A percentile compares a stretch with the other conserved stretches of the same genome.
phyloP scores from a whole-genome alignment of 1,140 invertebrate species.

The Bombus sylvicola region DNA sequence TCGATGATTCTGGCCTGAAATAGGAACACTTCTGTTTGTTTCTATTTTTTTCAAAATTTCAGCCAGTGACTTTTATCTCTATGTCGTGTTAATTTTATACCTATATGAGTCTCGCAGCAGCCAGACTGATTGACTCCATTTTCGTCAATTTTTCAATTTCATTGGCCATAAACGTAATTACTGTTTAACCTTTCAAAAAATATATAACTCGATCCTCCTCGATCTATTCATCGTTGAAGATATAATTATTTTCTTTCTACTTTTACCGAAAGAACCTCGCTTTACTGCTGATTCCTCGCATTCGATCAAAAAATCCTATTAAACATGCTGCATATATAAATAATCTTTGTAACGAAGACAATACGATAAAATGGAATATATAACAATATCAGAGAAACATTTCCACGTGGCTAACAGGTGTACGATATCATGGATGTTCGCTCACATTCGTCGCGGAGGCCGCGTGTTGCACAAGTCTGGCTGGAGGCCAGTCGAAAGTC shows the following conservation, averaged over 20 bases:
- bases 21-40: neutral
- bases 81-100: too few relatives aligned
- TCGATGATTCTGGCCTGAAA: neutral
- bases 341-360: too few relatives aligned
- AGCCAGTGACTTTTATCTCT: too few relatives aligned
- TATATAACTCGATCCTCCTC: too few relatives aligned
- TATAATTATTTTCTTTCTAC: too few relatives aligned
- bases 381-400: neutral
- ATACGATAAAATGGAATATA: too few relatives aligned
- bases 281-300: too few relatives aligned
- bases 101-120: neutral
- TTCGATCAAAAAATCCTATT: too few relatives aligned
- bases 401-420: neutral
- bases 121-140: neutral
- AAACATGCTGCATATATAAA: too few relatives aligned
- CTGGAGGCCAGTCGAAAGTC: slow-evolving; percentile 50
- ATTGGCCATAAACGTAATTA: neutral
- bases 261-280: too few relatives aligned
- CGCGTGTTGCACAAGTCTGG: slow-evolving; percentile 29
- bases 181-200: too few relatives aligned
- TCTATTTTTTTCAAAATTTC: neutral
- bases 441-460: neutral
- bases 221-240: too few relatives aligned
- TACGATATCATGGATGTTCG: neutral
- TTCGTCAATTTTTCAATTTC: neutral